Percentiles rank a stretch among this genome's conserved stretches.
Evolutionary conservation across 2,113 vertebrate genomes (phyloP).

Genomic region (Myrmecobius fasciatus): DNA sequence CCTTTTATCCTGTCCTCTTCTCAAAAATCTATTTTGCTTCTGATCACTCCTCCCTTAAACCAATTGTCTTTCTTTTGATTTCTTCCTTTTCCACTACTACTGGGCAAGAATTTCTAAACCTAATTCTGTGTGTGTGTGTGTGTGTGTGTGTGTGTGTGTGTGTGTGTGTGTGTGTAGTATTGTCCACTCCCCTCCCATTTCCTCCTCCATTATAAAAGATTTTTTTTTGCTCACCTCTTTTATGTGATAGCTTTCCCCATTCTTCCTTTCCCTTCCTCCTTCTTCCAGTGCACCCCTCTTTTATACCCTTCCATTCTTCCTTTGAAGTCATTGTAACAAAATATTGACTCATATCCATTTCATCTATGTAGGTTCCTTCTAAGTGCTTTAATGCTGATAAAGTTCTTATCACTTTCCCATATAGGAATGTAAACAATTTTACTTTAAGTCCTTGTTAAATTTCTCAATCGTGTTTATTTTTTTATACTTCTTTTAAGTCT

Average conservation of each 20-base stretch:
- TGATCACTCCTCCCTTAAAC: not conserved
- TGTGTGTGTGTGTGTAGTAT: no score
- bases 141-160: no score
- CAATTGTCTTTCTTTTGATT: not conserved
- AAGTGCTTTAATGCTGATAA: not conserved
- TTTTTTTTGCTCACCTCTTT: not conserved
- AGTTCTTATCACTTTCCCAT: not conserved
- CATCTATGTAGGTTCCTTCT: not conserved
- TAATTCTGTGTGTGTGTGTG: not conserved
- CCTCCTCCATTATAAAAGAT: not conserved
- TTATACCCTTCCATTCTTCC: not conserved
- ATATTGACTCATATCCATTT: not conserved
- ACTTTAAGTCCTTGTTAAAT: not conserved
- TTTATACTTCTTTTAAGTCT: not conserved
- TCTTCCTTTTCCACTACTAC: not conserved
- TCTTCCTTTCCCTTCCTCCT: not conserved
- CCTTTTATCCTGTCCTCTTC: not conserved
- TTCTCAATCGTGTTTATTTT: not conserved
- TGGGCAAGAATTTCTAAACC: not conserved
- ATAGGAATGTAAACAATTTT: no score
- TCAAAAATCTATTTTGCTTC: not conserved
- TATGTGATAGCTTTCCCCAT: not conserved
- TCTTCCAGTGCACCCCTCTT: not conserved
- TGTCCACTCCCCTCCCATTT: not conserved
- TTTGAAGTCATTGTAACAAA: not conserved